phyloP scores from a whole-genome alignment of 2,113 vertebrate genomes.

The Pedetes capensis region DNA sequence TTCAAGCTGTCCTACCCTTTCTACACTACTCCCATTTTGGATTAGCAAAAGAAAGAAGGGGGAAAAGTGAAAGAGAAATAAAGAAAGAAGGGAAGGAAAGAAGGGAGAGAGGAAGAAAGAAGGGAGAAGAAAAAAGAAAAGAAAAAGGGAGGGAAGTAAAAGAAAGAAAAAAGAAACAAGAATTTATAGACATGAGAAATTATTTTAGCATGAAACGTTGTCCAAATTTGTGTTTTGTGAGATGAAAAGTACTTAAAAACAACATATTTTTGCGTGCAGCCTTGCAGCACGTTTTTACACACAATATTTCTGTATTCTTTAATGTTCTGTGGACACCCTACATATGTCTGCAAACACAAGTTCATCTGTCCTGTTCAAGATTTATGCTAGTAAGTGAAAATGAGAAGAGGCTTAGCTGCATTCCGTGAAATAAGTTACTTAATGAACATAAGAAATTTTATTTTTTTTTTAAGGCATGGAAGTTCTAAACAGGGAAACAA shows the following conservation, averaged over 20 bases:
- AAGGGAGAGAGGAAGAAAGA: not conserved
- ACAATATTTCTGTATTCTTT: not conserved
- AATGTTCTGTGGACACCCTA: not conserved
- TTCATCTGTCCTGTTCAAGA: not conserved
- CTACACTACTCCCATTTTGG: not conserved
- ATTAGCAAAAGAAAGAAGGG: not conserved
- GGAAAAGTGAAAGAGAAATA: not conserved
- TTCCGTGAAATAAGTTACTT: constrained; percentile 35
- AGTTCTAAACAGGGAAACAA: constrained; percentile 50
- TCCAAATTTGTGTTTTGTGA: not conserved
- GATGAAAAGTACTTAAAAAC: not conserved
- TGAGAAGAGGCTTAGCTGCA: constrained; percentile 15
- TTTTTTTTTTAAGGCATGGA: constrained; percentile 4
- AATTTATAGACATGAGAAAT: constrained; percentile 23
- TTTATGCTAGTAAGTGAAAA: constrained; percentile 21
- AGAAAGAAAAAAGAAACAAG: not conserved
- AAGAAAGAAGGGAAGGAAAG: not conserved
- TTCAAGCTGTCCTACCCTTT: not conserved
- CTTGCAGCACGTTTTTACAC: not conserved
- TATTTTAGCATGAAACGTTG: not conserved
- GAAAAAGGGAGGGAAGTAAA: not conserved
- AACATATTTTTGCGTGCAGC: not conserved
- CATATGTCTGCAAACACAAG: not conserved
- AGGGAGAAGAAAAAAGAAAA: not conserved
- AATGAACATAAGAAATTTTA: not conserved